Percentiles rank a stretch among this genome's conserved stretches.
phyloP scores from a whole-genome alignment of 2,888 invertebrate genomes.

The Halictus ligatus region DNA sequence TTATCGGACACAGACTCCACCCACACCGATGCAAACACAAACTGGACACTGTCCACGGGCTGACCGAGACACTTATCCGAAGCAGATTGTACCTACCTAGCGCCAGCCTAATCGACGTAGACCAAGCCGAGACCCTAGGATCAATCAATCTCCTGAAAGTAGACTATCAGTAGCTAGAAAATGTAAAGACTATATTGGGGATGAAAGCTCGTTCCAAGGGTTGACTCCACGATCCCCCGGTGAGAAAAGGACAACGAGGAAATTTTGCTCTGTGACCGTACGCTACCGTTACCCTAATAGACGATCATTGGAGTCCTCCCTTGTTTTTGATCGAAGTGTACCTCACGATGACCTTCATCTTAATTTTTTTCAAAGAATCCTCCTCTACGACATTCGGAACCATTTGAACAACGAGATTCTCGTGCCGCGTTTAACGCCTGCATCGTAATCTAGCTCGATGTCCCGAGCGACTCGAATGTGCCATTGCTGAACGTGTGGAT shows the following conservation, averaged over 20 bases:
- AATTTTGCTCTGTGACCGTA: conserved; percentile 1
- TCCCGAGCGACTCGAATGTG: background rate
- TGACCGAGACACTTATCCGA: too few species aligned
- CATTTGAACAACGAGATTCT: too few species aligned
- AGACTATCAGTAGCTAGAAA: background rate
- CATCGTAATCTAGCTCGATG: background rate
- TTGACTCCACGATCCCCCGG: background rate
- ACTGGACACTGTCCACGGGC: too few species aligned
- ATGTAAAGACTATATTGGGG: background rate
- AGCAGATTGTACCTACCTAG: too few species aligned
- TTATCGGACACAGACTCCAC: background rate
- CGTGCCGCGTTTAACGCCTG: too few species aligned
- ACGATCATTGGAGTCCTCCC: background rate
- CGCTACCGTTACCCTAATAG: background rate
- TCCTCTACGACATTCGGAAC: too few species aligned
- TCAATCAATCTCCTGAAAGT: background rate
- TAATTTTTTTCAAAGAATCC: too few species aligned
- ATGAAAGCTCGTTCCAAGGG: background rate
- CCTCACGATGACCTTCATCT: background rate
- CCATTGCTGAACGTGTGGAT: background rate
- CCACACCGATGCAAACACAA: background rate
- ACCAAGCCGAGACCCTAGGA: background rate
- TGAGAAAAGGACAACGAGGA: background rate
- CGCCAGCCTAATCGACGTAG: background rate
- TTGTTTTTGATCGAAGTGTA: background rate